Evolutionary conservation across 2,797 vertebrate genomes (phyloP), one percentile per base, ranked within the genome.

Genomic region (Platyrinchus mystaceus): DNA sequence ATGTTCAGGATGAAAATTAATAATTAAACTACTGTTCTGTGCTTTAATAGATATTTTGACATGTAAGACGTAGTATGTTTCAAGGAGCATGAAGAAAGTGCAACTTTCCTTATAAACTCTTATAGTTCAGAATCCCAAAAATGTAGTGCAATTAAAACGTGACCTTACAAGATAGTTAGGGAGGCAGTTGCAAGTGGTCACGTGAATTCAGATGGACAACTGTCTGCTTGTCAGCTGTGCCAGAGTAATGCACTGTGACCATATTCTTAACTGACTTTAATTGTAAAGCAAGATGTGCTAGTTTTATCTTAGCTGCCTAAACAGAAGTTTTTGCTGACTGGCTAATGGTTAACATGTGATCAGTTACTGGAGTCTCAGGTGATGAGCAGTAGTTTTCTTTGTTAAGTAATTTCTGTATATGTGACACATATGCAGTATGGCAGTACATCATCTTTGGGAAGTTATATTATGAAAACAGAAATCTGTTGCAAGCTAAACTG

Each of bases 1-100:
- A 80, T 63, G 8, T 63, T 85, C 7, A 49, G n/a, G 21, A 28
- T 28, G 58, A 47, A 93, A 60, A 82, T 37, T 7, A 55, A 55
- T 66, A 50, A 12, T 63, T 47, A 59, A 82, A 75, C 71, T 64
- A 13, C 14, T n/a, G 6, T 46, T 70, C 49, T 74, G 53, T 7
- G 85, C 26, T 56, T 70, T 44, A 67, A 28, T 60, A 58, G 47
- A 24, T 0, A 2, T 44, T 52, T 43, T 73, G 36, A 50, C 4
- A 1, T 56, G 1, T 37, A 85, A 55, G 19, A 22, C 2, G 11
- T 52, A 56, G 28, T 4, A 7, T n/a, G 19, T 64, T 17, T 26
- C 27, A 68, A n/a, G 26, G 66, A 58, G 9, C 0, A 0, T 77
- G 50, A 74, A 63, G 52, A 52, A 82, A 62, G n/a, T 4, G 2